These are phyloP conservation scores for Drosophila dives DNA, from an alignment of 2,888 invertebrate species.

Conservation along the genomic window DNA sequence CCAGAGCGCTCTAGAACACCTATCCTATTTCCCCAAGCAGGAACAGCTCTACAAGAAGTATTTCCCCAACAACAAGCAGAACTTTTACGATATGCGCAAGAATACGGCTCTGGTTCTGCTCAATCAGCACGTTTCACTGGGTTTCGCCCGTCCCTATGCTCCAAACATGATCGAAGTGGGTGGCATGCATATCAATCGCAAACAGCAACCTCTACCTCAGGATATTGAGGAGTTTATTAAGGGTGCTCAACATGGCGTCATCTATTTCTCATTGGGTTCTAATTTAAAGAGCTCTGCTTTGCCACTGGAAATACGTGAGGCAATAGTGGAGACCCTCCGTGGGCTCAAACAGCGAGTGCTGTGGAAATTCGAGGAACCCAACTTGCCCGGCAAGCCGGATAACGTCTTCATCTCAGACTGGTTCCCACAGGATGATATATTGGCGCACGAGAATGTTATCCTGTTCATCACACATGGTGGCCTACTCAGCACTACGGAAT, in stretches of 20 bases:
- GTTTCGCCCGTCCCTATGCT: constrained; percentile 82
- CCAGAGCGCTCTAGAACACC: constrained; percentile 57
- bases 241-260: constrained; percentile 84
- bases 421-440: constrained; percentile 85
- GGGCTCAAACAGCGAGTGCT: constrained; percentile 83
- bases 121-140: constrained; percentile 82
- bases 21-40: constrained; percentile 77
- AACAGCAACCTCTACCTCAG: constrained; percentile 72
- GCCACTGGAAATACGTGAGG: constrained; percentile 68
- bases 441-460: constrained; percentile 85
- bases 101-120: constrained; percentile 78
- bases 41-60: constrained; percentile 53
- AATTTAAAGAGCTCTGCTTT: constrained; percentile 78
- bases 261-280: constrained; percentile 86
- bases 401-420: constrained; percentile 84
- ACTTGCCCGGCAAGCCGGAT: constrained; percentile 74
- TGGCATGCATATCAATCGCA: constrained; percentile 83
- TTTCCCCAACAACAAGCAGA: constrained; percentile 63
- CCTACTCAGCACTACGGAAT: constrained; percentile 85
- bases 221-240: constrained; percentile 84
- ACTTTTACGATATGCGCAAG: constrained; percentile 59
- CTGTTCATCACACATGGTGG: constrained; percentile 86
- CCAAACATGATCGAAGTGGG: constrained; percentile 85
- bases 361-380: constrained; percentile 85
- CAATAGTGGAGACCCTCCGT: constrained; percentile 71